Base-by-base conservation (phyloP, 2,797 vertebrate species). In the Notolepis coatsorum region DNA sequence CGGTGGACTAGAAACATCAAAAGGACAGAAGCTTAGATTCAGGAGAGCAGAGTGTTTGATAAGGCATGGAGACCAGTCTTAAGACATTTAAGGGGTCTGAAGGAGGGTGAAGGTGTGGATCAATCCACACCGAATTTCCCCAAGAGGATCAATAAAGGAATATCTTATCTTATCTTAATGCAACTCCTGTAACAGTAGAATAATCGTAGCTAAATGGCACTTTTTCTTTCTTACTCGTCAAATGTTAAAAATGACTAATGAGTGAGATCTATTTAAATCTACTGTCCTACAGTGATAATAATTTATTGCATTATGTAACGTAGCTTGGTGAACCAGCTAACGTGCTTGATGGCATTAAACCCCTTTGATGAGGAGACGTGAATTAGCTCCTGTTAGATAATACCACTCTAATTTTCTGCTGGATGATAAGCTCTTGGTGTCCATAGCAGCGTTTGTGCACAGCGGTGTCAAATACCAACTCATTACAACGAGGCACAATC, bases 241-340 rank as follows among this genome's bases (percentile, higher is more conserved):
- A n/a, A n/a, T n/a, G n/a, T n/a, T n/a, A n/a, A n/a, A n/a, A n/a
- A n/a, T n/a, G n/a, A n/a, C n/a, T n/a, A n/a, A 28, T 20, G 28
- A 18, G 12, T 43, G 31, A 38, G 46, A 56, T 33, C 61, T 18
- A 59, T 60, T 68, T 42, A 75, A 79, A 68, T 28, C 13, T 17
- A 47, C 28, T 42, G 20, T 37, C 63, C 27, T 52, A 52, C 42
- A 49, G 45, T 62, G 25, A 55, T 54, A 15, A 73, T 35, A 59
- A 54, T 75, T 62, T 58, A 49, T 20, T 63, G 33, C 55, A 67
- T 75, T 72, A 61, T 42, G 49, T 61, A 63, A 71, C 46, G 27
- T 21, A 47, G 53, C 15, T 13, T 28, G 41, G 31, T 35, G 56
- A 55, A 48, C 59, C 49, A 10, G 33, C 3, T 37, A 27, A 28